Evolutionary conservation across 2,888 invertebrate species (phyloP), one percentile per base, ranked within the genome.

Genomic region (Lasioglossum leucozonium): DNA sequence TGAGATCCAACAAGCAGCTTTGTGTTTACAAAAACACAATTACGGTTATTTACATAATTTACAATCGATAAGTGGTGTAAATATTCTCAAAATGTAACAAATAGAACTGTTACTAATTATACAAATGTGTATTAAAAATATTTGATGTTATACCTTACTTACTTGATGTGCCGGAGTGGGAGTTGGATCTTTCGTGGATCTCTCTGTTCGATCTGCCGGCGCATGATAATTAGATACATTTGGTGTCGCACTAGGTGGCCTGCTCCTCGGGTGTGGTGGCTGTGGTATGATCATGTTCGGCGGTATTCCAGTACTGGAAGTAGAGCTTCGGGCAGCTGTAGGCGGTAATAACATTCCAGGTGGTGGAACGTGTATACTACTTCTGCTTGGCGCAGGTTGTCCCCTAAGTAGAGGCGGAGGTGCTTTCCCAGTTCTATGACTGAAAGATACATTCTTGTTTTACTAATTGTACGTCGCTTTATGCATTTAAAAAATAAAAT

Each of bases 311-410:
- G 95, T 94, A 81, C 95, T 93, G 42, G 95, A 94, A 67, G 95
- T 95, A 67, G 96, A 94, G 87, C 95, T 95, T 90, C 95, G 95
- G 58, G 95, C 94, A 22, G 93, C 93, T 51, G 96, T 95, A 47
- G 96, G 96, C 92, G 95, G 94, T 89, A 96, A 94, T 85, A 96
- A 90, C 86, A 95, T 95, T 67, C 95, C 95, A 71, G 96, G 96
- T 77, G 94, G 94, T 74, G 94, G 94, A 79, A 95, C 95, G 85
- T 95, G 96, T 85, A 96, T 95, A 89, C 93, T 95, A 85, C 92
- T 94, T 83, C 95, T 92, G 84, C 94, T 94, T 8, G 95, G 95
- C 16, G 95, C 93, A 26, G 94, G 94, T 58, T 95, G 95, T 74
- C 95, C 94, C 82, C 94, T 92, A 65, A 95, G 92, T 76, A 95